Evolutionary conservation across 2,888 invertebrate species (phyloP).

Genomic region (Hemistola chrysoprasaria): DNA sequence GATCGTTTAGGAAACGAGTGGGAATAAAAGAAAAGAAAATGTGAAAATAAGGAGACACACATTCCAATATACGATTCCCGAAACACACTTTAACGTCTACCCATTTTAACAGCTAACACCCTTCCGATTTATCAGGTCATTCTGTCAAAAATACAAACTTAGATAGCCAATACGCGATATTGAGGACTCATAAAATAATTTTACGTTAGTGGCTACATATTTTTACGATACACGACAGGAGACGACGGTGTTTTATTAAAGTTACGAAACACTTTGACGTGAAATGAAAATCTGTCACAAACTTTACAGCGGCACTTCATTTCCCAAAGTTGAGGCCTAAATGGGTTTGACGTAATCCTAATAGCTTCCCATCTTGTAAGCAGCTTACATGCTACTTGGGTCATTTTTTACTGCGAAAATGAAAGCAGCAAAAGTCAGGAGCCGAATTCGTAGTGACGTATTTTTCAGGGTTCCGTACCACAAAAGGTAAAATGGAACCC

Average conservation of each 20-base stretch:
- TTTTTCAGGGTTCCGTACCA: no score
- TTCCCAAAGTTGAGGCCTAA: conserved; percentile 21
- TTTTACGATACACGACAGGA: conserved; percentile 44
- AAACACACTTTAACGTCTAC: conserved; percentile 16
- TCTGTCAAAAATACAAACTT: conserved; percentile 39
- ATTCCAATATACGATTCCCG: conserved; percentile 6
- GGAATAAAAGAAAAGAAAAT: conserved; percentile 12
- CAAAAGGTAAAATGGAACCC: no score
- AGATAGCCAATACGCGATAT: conserved; percentile 45
- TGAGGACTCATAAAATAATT: conserved; percentile 54
- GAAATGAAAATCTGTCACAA: conserved; percentile 31
- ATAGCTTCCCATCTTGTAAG: conserved; percentile 25
- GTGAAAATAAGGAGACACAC: conserved; percentile 1
- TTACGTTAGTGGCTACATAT: conserved; percentile 52
- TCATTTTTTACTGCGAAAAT: conserved; percentile 12
- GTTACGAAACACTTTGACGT: conserved; percentile 26
- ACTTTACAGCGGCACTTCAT: conserved; percentile 25
- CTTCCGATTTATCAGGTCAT: conserved; percentile 30
- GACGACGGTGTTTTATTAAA: conserved; percentile 30
- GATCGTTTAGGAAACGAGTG: background rate
- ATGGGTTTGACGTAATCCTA: conserved; percentile 31
- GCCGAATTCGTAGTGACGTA: no score
- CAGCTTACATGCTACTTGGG: conserved; percentile 17
- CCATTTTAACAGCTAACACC: conserved; percentile 22
- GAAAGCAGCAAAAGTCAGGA: conserved; percentile 5